Evolutionary conservation across 1,140 invertebrate genomes (phyloP), one percentile per base, ranked within the genome.

Genomic region (Pomacea maculata): DNA sequence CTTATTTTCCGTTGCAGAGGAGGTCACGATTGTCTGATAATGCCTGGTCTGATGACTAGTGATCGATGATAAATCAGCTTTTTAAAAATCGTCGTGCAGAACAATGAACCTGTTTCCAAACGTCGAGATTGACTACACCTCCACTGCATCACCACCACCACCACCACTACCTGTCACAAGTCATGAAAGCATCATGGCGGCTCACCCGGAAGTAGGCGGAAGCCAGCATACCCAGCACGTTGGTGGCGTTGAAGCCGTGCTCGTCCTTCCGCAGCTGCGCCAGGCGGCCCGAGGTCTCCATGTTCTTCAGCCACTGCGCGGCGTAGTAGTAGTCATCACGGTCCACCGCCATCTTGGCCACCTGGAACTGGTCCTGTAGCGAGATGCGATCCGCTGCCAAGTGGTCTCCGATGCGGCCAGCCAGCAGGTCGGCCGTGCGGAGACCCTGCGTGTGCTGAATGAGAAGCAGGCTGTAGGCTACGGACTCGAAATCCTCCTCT

Each of bases 191-290:
- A 1, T 45, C 34, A 45, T 11, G 57, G 57, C 15, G 15, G 19
- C 74, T 78, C n/a, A 78, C 77, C 76, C 77, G 67, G 67, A 78
- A 78, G 34, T 78, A 78, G 6, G 77, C 77, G 21, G 77, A 78
- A 8, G 77, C 77, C 52, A 78, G 67, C 77, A 78, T 78, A 19
- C 77, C 77, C 19, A 78, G 54, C 11, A 78, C 77, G 54, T 78
- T 78, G 65, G 77, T 78, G 19, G 77, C 65, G 67, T 78, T 78
- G 67, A 78, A 78, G 15, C 77, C 77, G 77, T 78, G 34, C 67
- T 70, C 52, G 45, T 78, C 77, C 29, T 54, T 19, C 1, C 67
- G 34, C 65, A 78, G n/a, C 1, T 78, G 54, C 1, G 64, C 29
- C 77, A 78, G 54, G 65, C 57, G 65, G 10, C 34, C 65, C 0